phyloP scores from a whole-genome alignment of 2,113 vertebrate genomes.

The Probosciger aterrimus region DNA sequence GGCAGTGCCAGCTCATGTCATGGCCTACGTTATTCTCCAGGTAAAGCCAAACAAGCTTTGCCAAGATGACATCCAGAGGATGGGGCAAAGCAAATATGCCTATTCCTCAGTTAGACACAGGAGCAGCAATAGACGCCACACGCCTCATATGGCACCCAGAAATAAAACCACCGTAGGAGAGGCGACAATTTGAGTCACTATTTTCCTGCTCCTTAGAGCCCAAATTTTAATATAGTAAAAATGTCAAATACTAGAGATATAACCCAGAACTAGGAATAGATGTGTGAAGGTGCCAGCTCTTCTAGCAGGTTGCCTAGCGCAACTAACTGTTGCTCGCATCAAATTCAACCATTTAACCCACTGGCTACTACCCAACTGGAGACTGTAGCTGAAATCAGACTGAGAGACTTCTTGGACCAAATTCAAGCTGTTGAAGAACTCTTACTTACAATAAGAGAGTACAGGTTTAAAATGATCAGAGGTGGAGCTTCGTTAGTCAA shows the following conservation, averaged over 20 bases:
- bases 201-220: background rate
- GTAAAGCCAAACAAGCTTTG: background rate
- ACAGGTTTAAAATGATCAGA: background rate
- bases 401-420: background rate
- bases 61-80: background rate
- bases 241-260: background rate
- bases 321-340: background rate
- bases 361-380: background rate
- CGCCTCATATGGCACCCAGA: background rate
- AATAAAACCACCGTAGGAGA: background rate
- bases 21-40: rapidly evolving
- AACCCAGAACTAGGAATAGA: background rate
- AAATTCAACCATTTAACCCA: background rate
- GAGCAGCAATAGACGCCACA: background rate
- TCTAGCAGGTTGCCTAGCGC: background rate
- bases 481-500: background rate
- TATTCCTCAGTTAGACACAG: background rate
- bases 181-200: background rate
- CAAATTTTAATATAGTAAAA: background rate
- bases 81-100: background rate
- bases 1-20: background rate
- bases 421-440: background rate
- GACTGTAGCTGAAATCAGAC: background rate
- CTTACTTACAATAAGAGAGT: background rate
- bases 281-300: background rate